Percentiles rank a stretch among this genome's conserved stretches.
phyloP scores from a whole-genome alignment of 2,888 invertebrate genomes.

The Drepana falcataria region DNA sequence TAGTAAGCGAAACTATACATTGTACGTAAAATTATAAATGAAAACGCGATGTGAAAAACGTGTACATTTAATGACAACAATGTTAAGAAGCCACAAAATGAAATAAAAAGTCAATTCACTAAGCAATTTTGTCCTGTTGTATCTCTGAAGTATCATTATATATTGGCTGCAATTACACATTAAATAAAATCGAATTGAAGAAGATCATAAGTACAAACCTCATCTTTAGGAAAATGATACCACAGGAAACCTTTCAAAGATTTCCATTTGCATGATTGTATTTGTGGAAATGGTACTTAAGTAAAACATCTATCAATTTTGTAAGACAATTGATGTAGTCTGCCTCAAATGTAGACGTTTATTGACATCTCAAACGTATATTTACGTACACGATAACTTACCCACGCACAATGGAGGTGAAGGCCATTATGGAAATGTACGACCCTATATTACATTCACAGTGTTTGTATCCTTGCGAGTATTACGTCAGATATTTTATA shows the following conservation, averaged over 20 bases:
- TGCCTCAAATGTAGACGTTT: constrained; percentile 1
- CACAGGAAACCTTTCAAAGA: background rate
- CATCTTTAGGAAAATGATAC: background rate
- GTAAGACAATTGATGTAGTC: constrained; percentile 3
- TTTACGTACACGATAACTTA: background rate
- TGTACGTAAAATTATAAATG: no score
- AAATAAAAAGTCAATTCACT: background rate
- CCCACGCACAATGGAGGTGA: background rate
- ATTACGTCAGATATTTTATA: background rate
- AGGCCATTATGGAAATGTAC: background rate
- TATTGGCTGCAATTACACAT: background rate
- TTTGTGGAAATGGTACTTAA: constrained; percentile 1
- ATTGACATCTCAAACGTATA: constrained; percentile 2
- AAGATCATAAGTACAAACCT: background rate
- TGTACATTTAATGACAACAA: no score
- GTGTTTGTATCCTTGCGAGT: background rate
- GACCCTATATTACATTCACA: background rate
- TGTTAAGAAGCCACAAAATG: no score
- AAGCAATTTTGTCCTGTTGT: background rate
- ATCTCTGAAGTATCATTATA: background rate
- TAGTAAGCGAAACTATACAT: no score
- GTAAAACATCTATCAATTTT: constrained; percentile 3
- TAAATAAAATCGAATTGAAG: background rate
- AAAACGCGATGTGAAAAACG: no score
- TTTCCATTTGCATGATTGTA: background rate